Percentiles rank a stretch among this genome's conserved stretches.
Evolutionary conservation across 2,797 vertebrate genomes (phyloP).

Genomic region (Trichosurus vulpecula): DNA sequence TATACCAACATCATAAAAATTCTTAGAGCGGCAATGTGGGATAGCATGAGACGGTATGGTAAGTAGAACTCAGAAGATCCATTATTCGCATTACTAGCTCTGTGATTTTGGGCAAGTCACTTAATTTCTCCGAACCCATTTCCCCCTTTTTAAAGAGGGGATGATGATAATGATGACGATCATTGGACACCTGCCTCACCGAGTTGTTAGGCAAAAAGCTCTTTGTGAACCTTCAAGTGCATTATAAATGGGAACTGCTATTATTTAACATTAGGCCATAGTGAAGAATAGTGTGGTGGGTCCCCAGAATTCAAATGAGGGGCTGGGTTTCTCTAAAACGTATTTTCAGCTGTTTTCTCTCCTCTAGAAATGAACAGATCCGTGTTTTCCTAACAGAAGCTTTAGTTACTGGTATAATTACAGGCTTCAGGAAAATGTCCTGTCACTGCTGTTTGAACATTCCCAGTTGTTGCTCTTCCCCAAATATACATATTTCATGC

Average conservation of each 20-base stretch:
- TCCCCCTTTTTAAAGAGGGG: not conserved
- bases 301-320: not conserved
- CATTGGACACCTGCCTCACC: not conserved
- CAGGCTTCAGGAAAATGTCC: slow-evolving; percentile 5
- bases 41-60: not conserved
- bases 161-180: not conserved
- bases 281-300: not conserved
- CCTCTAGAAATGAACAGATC: not conserved
- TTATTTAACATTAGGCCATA: not conserved
- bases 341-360: not conserved
- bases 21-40: not conserved
- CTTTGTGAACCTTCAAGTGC: not conserved
- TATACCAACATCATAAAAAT: not conserved
- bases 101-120: not conserved
- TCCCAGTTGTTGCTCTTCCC: slow-evolving; percentile 28
- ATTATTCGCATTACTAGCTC: not conserved
- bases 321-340: not conserved
- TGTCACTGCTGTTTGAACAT: slow-evolving; percentile 7
- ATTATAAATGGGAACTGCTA: not conserved
- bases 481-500: not conserved
- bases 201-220: not conserved
- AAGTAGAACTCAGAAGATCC: not conserved
- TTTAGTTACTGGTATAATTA: not conserved
- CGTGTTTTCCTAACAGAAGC: not conserved
- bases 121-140: not conserved